These are phyloP conservation scores for Sinocyclocheilus rhinocerous DNA, from an alignment of 2,113 vertebrate genomes.

Conservation along the genomic window DNA sequence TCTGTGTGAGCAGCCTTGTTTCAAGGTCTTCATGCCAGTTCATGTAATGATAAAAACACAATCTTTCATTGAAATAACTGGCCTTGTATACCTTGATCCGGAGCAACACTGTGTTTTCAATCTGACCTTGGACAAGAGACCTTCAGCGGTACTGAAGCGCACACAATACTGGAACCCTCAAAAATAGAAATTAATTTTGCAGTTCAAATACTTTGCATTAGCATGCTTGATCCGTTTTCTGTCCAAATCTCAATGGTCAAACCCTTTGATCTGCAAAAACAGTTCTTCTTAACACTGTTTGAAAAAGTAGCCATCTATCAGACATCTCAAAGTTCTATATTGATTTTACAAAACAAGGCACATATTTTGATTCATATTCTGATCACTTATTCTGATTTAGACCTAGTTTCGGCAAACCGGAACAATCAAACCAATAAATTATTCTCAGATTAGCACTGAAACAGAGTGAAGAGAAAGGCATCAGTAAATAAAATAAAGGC, in stretches of 20 bases:
- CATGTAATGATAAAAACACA: neutral
- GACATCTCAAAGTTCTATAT: neutral
- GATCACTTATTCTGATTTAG: neutral
- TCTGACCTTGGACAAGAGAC: constrained; percentile 29
- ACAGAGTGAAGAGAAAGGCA: neutral
- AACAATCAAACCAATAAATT: neutral
- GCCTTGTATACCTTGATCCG: constrained; percentile 25
- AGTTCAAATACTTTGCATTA: constrained; percentile 21
- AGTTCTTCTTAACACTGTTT: neutral
- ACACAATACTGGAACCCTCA: constrained; percentile 15
- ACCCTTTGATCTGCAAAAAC: constrained; percentile 22
- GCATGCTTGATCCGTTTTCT: neutral
- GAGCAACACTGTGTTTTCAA: constrained; percentile 34
- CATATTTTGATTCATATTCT: neutral
- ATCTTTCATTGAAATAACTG: constrained; percentile 29
- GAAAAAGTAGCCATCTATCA: constrained; percentile 17
- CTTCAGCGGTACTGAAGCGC: neutral
- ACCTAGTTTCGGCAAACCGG: no score
- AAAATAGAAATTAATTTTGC: constrained; percentile 11
- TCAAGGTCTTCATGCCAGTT: constrained; percentile 46
- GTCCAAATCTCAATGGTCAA: neutral
- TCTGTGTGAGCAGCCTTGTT: constrained; percentile 18
- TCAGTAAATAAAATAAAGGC: neutral
- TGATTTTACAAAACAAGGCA: neutral
- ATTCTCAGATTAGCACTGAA: neutral